Conservation (phyloP, 2,888 invertebrate genomes). For the Chymomyza caudatula region DNA sequence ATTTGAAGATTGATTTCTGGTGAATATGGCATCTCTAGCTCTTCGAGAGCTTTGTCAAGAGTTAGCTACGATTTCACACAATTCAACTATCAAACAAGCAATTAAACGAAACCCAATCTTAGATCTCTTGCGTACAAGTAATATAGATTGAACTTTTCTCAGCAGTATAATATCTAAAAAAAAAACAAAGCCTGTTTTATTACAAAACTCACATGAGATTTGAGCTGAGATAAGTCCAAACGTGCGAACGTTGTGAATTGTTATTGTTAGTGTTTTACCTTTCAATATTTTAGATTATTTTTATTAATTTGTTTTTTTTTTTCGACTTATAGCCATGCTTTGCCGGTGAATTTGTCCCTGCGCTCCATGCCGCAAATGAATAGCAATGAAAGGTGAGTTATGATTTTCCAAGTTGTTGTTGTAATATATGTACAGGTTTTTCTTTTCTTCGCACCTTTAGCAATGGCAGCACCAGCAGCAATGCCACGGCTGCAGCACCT, state of each 20-base stretch:
- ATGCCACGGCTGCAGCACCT: conserved; percentile 9
- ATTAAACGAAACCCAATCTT: too few relatives aligned
- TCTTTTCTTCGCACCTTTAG: conserved; percentile 23
- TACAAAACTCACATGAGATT: neutral
- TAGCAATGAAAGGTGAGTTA: conserved; percentile 65
- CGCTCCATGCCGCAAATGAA: conserved; percentile 68
- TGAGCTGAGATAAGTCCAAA: neutral
- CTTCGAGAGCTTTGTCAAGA: too few relatives aligned
- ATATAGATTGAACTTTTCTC: too few relatives aligned
- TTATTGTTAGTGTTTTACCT: neutral
- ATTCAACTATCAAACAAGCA: too few relatives aligned
- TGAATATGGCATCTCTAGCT: too few relatives aligned
- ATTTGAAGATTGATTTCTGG: too few relatives aligned
- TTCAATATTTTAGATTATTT: neutral
- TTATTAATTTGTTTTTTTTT: neutral
- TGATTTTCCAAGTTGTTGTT: neutral
- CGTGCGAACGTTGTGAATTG: neutral
- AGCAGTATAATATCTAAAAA: too few relatives aligned
- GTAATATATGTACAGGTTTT: neutral
- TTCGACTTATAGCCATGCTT: conserved; percentile 60
- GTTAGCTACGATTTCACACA: too few relatives aligned
- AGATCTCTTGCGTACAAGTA: too few relatives aligned
- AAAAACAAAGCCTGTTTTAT: too few relatives aligned
- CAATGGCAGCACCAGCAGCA: conserved; percentile 31
- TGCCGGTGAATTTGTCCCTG: conserved; percentile 75